Conservation (phyloP, 2,113 vertebrate genomes). For the Podilymbus podiceps region DNA sequence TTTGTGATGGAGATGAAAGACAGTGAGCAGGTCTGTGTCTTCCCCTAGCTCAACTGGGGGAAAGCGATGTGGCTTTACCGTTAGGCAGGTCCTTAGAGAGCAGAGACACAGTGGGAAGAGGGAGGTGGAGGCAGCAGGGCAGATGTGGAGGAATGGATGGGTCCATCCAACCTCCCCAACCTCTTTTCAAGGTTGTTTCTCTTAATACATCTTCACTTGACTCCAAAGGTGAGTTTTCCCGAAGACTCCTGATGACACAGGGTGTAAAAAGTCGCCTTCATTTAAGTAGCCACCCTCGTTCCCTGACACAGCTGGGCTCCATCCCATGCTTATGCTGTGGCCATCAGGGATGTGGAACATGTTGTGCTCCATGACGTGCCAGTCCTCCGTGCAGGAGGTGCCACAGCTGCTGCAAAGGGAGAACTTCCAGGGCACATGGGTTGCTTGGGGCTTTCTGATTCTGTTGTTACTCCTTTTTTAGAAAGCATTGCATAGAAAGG, state of each 20-base stretch:
- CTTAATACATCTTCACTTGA: not conserved
- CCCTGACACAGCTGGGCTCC: not conserved
- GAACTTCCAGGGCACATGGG: not conserved
- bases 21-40: not conserved
- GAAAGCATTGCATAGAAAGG: not conserved
- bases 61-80: not conserved
- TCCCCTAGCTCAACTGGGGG: not conserved
- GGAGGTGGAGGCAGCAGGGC: not conserved
- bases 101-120: rapidly evolving
- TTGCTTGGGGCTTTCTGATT: not conserved
- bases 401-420: not conserved
- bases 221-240: not conserved
- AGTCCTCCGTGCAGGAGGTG: not conserved
- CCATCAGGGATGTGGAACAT: not conserved
- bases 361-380: rapidly evolving
- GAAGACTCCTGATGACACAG: not conserved
- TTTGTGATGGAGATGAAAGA: not conserved
- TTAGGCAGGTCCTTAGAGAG: not conserved
- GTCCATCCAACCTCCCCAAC: not conserved
- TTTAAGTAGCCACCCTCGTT: not conserved
- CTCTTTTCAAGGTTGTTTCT: not conserved
- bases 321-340: not conserved
- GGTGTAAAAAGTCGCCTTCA: not conserved
- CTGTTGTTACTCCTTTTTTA: not conserved
- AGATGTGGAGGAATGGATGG: not conserved